A percentile compares a stretch with the other conserved stretches of the same genome.
These are phyloP conservation scores for Calameuta pallipes DNA, from an alignment of 2,888 invertebrate genomes.

Conservation along the genomic window DNA sequence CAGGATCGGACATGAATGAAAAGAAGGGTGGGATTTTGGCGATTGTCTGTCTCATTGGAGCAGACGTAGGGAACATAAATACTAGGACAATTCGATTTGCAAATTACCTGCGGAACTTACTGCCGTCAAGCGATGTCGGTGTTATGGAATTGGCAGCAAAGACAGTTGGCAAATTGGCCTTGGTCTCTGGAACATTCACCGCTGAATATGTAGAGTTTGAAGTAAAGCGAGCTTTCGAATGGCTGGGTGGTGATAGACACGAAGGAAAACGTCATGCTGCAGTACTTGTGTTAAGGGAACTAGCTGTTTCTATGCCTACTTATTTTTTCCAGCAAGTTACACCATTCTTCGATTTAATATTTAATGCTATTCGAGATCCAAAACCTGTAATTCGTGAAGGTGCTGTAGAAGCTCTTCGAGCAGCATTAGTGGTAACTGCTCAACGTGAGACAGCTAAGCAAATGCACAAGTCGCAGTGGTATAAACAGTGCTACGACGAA, in stretches of 20 bases:
- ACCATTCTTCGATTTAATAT: constrained; percentile 93
- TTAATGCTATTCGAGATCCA: constrained; percentile 90
- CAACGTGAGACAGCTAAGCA: constrained; percentile 97
- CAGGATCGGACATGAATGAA: constrained; percentile 91
- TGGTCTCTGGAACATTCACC: constrained; percentile 92
- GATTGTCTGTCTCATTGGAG: constrained; percentile 93
- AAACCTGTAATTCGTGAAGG: constrained; percentile 92
- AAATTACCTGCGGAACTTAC: constrained; percentile 88
- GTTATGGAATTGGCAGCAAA: constrained; percentile 97
- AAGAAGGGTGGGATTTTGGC: constrained; percentile 96
- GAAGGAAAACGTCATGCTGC: constrained; percentile 94
- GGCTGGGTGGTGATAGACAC: constrained; percentile 90
- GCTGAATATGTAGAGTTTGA: constrained; percentile 99
- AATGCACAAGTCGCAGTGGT: constrained; percentile 90
- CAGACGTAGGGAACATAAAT: constrained; percentile 92
- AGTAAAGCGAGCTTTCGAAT: constrained; percentile 95
- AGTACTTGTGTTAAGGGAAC: constrained; percentile 89
- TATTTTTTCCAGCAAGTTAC: constrained; percentile 97
- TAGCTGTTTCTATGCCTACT: constrained; percentile 95
- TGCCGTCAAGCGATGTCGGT: constrained; percentile 90
- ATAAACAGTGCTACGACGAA: constrained; percentile 93
- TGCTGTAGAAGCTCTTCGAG: constrained; percentile 93
- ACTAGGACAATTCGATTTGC: constrained; percentile 92
- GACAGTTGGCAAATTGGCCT: constrained; percentile 92
- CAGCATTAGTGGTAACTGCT: constrained; percentile 93